These are phyloP conservation scores for Muscidifurax raptorellus DNA, from an alignment of 1,140 invertebrate species.

Conservation along the genomic window DNA sequence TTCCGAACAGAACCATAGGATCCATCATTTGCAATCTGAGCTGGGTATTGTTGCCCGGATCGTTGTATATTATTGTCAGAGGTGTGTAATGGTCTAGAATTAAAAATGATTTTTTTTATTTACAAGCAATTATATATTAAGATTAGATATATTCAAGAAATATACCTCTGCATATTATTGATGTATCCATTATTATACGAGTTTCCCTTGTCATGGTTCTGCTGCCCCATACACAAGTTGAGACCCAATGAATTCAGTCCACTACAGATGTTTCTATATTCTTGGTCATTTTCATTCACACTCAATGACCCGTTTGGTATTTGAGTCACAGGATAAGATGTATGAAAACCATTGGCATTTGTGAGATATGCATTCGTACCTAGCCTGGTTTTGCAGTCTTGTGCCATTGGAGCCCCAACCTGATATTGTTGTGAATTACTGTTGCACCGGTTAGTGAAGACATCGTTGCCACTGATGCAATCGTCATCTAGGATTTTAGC, in stretches of 20 bases:
- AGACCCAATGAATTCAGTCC: slow-evolving; percentile 61
- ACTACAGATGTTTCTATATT: slow-evolving; percentile 60
- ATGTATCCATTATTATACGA: slow-evolving; percentile 58
- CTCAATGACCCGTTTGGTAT: slow-evolving; percentile 57
- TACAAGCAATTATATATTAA: neutral
- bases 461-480: slow-evolving; percentile 72
- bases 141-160: neutral
- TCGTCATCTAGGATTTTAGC: slow-evolving; percentile 80
- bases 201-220: slow-evolving; percentile 54
- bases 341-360: slow-evolving; percentile 50
- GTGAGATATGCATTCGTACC: slow-evolving; percentile 40
- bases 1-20: slow-evolving; percentile 28
- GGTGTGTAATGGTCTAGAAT: slow-evolving; percentile 19
- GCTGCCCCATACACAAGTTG: slow-evolving; percentile 54
- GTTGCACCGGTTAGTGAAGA: slow-evolving; percentile 61
- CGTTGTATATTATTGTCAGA: slow-evolving; percentile 44
- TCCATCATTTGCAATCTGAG: slow-evolving; percentile 34
- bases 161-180: slow-evolving; percentile 54
- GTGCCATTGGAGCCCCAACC: slow-evolving; percentile 12
- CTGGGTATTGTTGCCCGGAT: slow-evolving; percentile 33
- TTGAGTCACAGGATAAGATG: slow-evolving; percentile 51
- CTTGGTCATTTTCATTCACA: slow-evolving; percentile 59
- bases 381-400: slow-evolving; percentile 39
- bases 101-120: neutral
- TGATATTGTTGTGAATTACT: slow-evolving; percentile 54